Conservation (phyloP, 1,140 invertebrate genomes). For the Calephelis nemesis region DNA sequence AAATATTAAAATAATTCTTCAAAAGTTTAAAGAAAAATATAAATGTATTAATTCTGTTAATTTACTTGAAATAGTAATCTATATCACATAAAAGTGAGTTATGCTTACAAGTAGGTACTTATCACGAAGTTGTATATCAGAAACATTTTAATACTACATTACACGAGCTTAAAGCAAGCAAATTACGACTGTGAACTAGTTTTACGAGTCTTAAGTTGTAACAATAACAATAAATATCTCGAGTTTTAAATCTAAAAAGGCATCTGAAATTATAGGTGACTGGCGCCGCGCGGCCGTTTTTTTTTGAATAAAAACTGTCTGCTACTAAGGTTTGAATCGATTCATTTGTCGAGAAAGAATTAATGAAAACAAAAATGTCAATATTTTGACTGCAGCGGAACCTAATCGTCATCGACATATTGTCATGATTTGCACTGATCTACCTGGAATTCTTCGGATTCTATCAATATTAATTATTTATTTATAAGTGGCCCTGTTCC, state of each 20-base stretch:
- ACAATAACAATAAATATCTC: conserved; percentile 32
- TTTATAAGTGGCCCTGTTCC: too few relatives aligned
- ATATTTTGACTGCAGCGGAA: too few relatives aligned
- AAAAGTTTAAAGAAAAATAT: too few relatives aligned
- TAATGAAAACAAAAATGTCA: not conserved
- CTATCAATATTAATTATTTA: too few relatives aligned
- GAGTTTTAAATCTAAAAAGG: conserved; percentile 35
- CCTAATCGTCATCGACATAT: too few relatives aligned
- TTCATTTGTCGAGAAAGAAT: conserved; percentile 3
- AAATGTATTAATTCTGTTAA: too few relatives aligned
- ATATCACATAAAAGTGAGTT: too few relatives aligned
- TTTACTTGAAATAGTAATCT: too few relatives aligned
- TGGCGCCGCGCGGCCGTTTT: conserved; percentile 21
- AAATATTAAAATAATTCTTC: too few relatives aligned
- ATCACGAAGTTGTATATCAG: not conserved
- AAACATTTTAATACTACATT: conserved; percentile 8
- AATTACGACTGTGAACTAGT: conserved; percentile 17
- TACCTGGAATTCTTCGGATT: too few relatives aligned
- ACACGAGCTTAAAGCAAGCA: conserved; percentile 7
- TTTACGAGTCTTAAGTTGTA: conserved; percentile 22
- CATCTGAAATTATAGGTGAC: conserved; percentile 36
- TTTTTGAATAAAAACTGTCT: conserved; percentile 11
- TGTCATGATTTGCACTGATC: too few relatives aligned
- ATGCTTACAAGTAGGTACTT: not conserved
- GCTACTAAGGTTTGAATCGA: not conserved